Evolutionary conservation across 2,113 vertebrate species (phyloP), one percentile per base, ranked within the genome.

Genomic region (Sylvilagus bachmani): DNA sequence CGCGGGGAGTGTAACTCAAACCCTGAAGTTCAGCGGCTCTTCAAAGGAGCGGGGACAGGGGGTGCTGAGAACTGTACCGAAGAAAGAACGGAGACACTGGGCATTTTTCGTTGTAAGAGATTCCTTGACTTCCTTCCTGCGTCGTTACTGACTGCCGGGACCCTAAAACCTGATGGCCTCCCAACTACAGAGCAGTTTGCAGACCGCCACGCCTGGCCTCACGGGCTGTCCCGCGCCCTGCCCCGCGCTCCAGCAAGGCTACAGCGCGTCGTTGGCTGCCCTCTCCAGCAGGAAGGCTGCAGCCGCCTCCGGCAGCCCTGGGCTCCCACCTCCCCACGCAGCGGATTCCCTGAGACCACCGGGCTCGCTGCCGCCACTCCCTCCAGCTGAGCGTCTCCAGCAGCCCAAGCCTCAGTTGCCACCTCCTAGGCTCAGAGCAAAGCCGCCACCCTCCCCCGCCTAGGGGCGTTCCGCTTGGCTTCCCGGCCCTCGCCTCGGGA

Each of bases 321-420:
- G 55, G 55, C 64, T 82, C 78, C 86, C 78, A 73, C 58, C 74
- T 75, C 67, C 87, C 55, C 38, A 21, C 27, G 25, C 27, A 0
- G 21, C 62, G 2, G 62, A 29, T 87, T 70, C 93, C 80, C 71
- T 62, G 6, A 81, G 96, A 95, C 96, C 94, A 97, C 95, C 94
- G 83, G 95, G 88, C 24, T 96, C 58, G 93, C 93, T 25, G 49
- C 95, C 58, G 66, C 93, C 95, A 88, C 95, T 91, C 95, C 84
- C 88, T 96, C 92, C 96, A 95, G 96, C 81, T 67, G 97, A 29
- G 84, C 74, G 66, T 86, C 86, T 81, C 74, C 82, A 14, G 44
- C 69, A 77, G 95, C 93, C 22, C 2, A 24, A 79, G 92, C 67
- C 69, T 44, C 3, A 25, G 80, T 83, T 84, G 75, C 94, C 82